phyloP scores from a whole-genome alignment of 2,888 invertebrate species.

The Plagodis pulveraria region DNA sequence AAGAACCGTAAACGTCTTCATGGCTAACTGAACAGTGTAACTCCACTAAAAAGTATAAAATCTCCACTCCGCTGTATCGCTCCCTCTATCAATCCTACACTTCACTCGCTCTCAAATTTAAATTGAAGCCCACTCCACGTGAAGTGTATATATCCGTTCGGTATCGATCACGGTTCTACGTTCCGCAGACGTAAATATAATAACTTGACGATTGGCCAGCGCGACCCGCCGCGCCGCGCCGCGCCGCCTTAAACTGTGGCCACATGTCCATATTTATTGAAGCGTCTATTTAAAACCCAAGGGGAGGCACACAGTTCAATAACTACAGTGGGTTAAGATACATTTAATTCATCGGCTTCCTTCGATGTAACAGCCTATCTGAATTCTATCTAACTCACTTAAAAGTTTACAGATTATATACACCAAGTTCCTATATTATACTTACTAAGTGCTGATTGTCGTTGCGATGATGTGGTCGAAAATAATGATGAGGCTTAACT shows the following conservation, averaged over 20 bases:
- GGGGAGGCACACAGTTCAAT: conserved; percentile 13
- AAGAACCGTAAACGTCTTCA: too few species aligned
- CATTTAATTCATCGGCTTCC: too few species aligned
- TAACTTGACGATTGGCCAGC: conserved; percentile 15
- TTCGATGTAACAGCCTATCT: too few species aligned
- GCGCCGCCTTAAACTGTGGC: conserved; percentile 27
- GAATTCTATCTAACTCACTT: too few species aligned
- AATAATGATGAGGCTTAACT: too few species aligned
- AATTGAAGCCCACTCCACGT: conserved; percentile 2
- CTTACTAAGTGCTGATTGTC: too few species aligned
- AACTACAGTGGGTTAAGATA: background rate
- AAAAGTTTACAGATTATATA: too few species aligned
- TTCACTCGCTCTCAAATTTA: background rate
- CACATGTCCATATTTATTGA: conserved; percentile 36
- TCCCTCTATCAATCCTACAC: background rate
- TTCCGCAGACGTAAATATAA: conserved; percentile 2
- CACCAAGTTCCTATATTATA: too few species aligned
- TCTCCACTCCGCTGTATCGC: background rate
- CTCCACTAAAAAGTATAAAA: background rate
- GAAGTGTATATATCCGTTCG: conserved; percentile 3
- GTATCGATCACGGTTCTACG: conserved; percentile 2
- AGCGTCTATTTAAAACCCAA: conserved; percentile 22
- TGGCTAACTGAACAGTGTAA: too few species aligned
- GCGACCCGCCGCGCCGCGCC: conserved; percentile 10
- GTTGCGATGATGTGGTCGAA: too few species aligned